Conservation (phyloP, 2,888 invertebrate genomes). For the Mythimna pallens region DNA sequence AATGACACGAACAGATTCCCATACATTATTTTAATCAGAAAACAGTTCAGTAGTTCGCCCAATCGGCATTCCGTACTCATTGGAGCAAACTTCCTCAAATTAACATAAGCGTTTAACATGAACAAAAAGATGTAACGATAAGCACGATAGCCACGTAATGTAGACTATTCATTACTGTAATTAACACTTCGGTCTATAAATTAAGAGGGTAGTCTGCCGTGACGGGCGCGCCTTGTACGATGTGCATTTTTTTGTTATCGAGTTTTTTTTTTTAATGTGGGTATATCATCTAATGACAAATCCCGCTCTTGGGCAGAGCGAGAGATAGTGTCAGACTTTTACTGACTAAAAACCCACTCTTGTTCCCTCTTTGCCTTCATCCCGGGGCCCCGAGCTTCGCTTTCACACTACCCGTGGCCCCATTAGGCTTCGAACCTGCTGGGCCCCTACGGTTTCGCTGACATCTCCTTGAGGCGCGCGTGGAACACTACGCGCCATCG, state of each 20-base stretch:
- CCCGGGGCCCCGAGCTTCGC: no score
- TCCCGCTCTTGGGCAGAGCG: no score
- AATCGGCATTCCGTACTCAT: conserved; percentile 70
- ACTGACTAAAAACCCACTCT: no score
- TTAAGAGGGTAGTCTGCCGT: conserved; percentile 77
- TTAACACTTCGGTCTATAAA: conserved; percentile 86
- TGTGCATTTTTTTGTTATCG: conserved; percentile 46
- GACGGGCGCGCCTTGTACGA: conserved; percentile 76
- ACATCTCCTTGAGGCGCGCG: no score
- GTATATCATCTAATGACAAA: no score
- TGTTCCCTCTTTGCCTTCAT: no score
- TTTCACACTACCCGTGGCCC: no score
- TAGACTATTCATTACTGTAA: conserved; percentile 85
- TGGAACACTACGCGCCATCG: no score
- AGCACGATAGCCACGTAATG: conserved; percentile 76
- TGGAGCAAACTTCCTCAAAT: conserved; percentile 85
- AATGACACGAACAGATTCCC: conserved; percentile 12
- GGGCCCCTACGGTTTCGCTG: no score
- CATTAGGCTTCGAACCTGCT: no score
- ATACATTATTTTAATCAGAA: conserved; percentile 36
- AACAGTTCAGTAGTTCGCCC: conserved; percentile 45
- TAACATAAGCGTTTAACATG: conserved; percentile 85
- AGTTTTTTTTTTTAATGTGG: no score
- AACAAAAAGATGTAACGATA: conserved; percentile 83
- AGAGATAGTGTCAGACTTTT: no score